Base-by-base conservation (phyloP, 2,797 vertebrate species). In the Cossypha polioptera region DNA sequence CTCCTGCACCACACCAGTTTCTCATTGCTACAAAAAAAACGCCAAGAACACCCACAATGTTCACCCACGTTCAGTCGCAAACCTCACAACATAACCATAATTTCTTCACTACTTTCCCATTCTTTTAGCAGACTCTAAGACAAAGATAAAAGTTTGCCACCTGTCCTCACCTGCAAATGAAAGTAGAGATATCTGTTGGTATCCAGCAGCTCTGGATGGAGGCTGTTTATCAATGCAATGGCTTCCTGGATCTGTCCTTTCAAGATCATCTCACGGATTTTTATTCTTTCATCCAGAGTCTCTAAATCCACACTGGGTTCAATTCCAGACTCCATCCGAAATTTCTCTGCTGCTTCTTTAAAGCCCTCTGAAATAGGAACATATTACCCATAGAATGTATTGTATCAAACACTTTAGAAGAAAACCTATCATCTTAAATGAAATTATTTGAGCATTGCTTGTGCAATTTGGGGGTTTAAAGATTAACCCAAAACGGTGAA, bases 181-280 rank as follows among this genome's bases (percentile, higher is more conserved):
- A 99, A 99, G 96, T 99, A 99, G 38, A 99, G 99, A 77, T 99
- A 99, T 72, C 99, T 99, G 96, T 99, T 99, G 31, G 99, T 99
- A 95, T 99, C 99, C 91, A 99, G 96, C 89, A 99, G 96, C 88
- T 99, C 99, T 21, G 99, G 99, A 77, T 99, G 99, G 38, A 99
- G 98, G 92, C 99, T 99, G 96, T 99, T 99, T 96, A 99, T 99
- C 80, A 99, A 94, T 1, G 99, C 99, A 59, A 99, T 99, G 48
- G 99, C 99, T 97, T 99, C 99, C 96, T 99, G 99, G 86, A 99
- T 99, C 97, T 99, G 99, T 54, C 99, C 99, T 96, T 99, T 99
- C 81, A 99, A 92, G 71, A 99, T 99, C 99, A 99, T 99, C 97
- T 99, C 99, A 16, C 99, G 98, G 79, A 99, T 99, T 94, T 99